Evolutionary conservation across 2,888 invertebrate genomes (phyloP).

Genomic region (Eupithecia inturbata): DNA sequence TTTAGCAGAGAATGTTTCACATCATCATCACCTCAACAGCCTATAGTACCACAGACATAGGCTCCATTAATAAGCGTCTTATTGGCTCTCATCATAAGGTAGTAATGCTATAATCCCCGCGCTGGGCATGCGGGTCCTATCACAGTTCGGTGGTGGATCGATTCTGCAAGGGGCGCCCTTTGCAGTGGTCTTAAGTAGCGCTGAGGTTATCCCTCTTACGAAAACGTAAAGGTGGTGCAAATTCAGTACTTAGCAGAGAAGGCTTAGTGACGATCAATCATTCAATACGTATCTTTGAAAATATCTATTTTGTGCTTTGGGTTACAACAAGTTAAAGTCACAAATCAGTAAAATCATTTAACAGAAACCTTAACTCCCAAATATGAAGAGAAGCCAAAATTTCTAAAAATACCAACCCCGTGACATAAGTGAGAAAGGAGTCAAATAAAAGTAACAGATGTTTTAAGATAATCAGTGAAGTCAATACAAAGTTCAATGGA

Average conservation of each 20-base stretch:
- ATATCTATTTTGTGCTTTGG: not conserved
- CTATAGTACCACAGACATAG: not conserved
- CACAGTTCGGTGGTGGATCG: not conserved
- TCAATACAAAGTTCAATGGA: slow-evolving; percentile 9
- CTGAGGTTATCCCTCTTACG: not conserved
- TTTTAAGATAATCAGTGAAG: slow-evolving; percentile 4
- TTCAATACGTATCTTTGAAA: not conserved
- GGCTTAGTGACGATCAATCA: not conserved
- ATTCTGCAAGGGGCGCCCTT: not conserved
- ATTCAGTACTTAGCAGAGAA: not conserved
- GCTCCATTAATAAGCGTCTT: not conserved
- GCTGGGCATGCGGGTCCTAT: not conserved
- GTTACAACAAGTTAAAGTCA: not conserved
- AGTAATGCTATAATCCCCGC: not conserved
- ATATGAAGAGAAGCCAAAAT: not conserved
- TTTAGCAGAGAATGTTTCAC: not conserved
- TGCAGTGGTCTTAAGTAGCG: too few species aligned
- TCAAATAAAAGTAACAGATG: not conserved
- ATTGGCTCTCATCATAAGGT: too few species aligned
- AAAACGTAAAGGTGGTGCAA: not conserved
- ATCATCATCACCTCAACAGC: not conserved
- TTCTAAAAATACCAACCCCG: not conserved
- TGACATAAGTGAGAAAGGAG: not conserved
- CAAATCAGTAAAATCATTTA: not conserved
- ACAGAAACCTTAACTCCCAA: not conserved